Evolutionary conservation across 1,140 invertebrate genomes (phyloP), one percentile per base, ranked within the genome.

Genomic region (Drosophila burlai): DNA sequence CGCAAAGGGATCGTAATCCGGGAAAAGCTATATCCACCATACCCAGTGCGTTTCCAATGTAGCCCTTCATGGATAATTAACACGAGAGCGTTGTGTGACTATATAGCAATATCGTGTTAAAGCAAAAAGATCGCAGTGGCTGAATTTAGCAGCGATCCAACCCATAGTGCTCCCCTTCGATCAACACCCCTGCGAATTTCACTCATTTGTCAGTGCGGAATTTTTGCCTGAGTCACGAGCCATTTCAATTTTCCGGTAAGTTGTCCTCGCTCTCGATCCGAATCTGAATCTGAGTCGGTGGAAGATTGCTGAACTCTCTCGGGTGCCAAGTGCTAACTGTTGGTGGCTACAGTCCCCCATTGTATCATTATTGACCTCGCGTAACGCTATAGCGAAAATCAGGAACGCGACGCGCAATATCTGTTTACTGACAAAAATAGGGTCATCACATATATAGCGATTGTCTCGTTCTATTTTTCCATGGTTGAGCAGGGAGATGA

Each of bases 81-180:
- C 86, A 91, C 86, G 86, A 91, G 65, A 84, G 38, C 80, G 87
- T 74, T 85, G 78, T 90, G 78, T 87, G 84, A 89, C 84, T 90
- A 90, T 87, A 87, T 84, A 78, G 57, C 81, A 60, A 76, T 67
- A 76, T 89, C 85, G 85, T 89, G 85, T 89, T 89, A 89, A 90
- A 78, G 10, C 57, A 24, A 52, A 50, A 47, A 57, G 42, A 40
- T 34, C 42, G 60, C 47, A 68, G 63, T 83, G 76, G 47, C 59
- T 64, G 46, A 81, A 68, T 64, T 47, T 60, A 79, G 49, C 68
- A 52, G 66, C 63, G 60, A 73, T 55, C 52, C 43, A 58, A 67
- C 40, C 18, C 59, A 77, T 47, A 58, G 60, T 77, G 47, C 29
- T 47, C 64, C 64, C 62, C 45, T 38, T 38, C 49, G 36, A 83